These are phyloP conservation scores for Apantesis nais DNA, from an alignment of 2,888 invertebrate species.

Conservation along the genomic window DNA sequence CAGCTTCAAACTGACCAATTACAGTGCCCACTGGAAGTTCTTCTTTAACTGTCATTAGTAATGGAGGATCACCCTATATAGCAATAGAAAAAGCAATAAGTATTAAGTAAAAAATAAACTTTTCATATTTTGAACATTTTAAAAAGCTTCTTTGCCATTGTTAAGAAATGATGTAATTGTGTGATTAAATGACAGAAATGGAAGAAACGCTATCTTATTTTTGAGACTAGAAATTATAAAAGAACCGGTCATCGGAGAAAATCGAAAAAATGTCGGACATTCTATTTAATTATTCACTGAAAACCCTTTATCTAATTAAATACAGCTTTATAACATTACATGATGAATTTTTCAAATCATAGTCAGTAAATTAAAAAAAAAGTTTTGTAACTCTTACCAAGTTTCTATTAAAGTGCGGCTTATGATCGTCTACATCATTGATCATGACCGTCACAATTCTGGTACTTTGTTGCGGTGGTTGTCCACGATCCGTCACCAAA, in stretches of 20 bases:
- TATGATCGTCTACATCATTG: slow-evolving; percentile 92
- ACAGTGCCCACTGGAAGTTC: slow-evolving; percentile 88
- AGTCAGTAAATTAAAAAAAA: too few species aligned
- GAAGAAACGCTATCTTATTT: too few species aligned
- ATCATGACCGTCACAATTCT: slow-evolving; percentile 89
- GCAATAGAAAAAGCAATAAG: neutral
- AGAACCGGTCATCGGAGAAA: too few species aligned
- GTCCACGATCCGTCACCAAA: slow-evolving; percentile 91
- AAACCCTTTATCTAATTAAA: too few species aligned
- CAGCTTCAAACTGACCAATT: slow-evolving; percentile 89
- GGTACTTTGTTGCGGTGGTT: slow-evolving; percentile 91
- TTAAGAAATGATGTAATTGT: too few species aligned
- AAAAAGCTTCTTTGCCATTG: too few species aligned
- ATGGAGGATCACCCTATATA: slow-evolving; percentile 87
- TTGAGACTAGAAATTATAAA: too few species aligned
- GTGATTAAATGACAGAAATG: neutral
- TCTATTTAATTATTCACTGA: too few species aligned
- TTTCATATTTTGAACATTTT: neutral
- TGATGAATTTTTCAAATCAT: too few species aligned
- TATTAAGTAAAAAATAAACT: neutral
- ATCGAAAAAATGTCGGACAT: neutral
- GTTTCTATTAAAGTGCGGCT: slow-evolving; percentile 89
- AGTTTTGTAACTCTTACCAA: slow-evolving; percentile 77
- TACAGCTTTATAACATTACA: too few species aligned
- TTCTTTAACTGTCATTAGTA: slow-evolving; percentile 87